Percentiles rank a stretch among this genome's conserved stretches.
Evolutionary conservation across 2,113 vertebrate genomes (phyloP).

Genomic region (Eupsittula cactorum): DNA sequence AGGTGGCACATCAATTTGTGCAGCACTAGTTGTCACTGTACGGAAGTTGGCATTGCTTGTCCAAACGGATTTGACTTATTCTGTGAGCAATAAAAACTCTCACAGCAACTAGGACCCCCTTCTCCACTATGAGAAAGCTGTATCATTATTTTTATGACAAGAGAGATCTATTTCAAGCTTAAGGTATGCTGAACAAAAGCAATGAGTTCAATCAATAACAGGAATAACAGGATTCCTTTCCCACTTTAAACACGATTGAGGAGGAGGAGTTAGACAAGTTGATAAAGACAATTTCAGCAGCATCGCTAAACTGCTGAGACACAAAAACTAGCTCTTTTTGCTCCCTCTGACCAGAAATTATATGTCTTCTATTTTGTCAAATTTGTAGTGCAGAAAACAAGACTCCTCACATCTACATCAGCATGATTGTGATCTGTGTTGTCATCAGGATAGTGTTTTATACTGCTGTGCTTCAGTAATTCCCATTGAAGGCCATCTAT

Average conservation of each 20-base stretch:
- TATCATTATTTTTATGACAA: conserved; percentile 36
- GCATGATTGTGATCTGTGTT: neutral
- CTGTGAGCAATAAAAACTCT: neutral
- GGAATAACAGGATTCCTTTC: neutral
- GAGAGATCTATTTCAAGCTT: conserved; percentile 20
- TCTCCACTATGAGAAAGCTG: neutral
- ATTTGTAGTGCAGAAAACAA: neutral
- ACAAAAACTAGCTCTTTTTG: neutral
- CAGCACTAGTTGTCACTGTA: neutral
- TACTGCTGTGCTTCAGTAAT: neutral
- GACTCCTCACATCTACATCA: neutral
- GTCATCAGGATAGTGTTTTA: neutral
- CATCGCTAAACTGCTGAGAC: neutral
- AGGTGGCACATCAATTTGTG: conserved; percentile 53
- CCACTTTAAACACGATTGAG: neutral
- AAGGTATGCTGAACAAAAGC: conserved; percentile 6
- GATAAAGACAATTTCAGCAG: neutral
- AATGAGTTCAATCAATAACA: conserved; percentile 4
- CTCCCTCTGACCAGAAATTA: neutral
- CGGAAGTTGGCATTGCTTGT: conserved; percentile 13
- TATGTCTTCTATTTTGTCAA: neutral
- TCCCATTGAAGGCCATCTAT: neutral
- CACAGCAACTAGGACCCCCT: neutral
- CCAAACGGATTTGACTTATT: neutral
- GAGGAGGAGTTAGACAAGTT: neutral